Base-by-base conservation (phyloP, 2,888 invertebrate genomes). In the Thereva nobilitata region DNA sequence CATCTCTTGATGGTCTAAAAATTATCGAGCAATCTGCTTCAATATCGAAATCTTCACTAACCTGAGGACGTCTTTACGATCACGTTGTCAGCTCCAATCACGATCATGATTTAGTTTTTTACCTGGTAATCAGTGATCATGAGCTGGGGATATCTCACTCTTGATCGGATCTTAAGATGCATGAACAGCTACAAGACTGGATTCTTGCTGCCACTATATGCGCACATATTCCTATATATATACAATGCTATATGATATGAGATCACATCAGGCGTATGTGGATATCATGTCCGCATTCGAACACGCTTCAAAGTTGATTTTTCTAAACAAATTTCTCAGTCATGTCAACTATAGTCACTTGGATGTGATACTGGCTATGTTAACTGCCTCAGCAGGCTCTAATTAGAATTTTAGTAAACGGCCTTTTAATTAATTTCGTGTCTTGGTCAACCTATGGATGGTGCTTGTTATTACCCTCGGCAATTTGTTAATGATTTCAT, bases 81-180 rank as follows among this genome's bases (percentile, higher is more conserved):
- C 52, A 63, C 40, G 52, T 40, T 63, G 63, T 63, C 63, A 63
- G 41, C 40, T 52, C 52, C 38, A 52, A 63, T 63, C 63, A 63
- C 63, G 63, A 63, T 63, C 63, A 40, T 63, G 63, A 63, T 63
- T 63, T 35, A 63, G 63, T 63, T 63, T 63, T 63, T 63, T 49
- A 50, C 12, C 23, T 52, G 63, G 50, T 41, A 41, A 63, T 63
- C 63, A 52, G 12, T 40, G 63, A 63, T 63, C 63, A 49, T 52
- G 63, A 52, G 23, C 23, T 23, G 23, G 23, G 23, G 23, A 23
- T 23, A 23, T 23, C 23, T 23, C 23, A 23, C 23, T 23, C 23
- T 23, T 23, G 23, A 23, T 23, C 23, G 23, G 23, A 23, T 23
- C 23, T 23, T 23, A 23, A 23, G 23, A 23, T 23, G 23, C 23